Evolutionary conservation across 2,888 invertebrate species (phyloP), one percentile per base, ranked within the genome.

Genomic region (Antheraea assamensis): DNA sequence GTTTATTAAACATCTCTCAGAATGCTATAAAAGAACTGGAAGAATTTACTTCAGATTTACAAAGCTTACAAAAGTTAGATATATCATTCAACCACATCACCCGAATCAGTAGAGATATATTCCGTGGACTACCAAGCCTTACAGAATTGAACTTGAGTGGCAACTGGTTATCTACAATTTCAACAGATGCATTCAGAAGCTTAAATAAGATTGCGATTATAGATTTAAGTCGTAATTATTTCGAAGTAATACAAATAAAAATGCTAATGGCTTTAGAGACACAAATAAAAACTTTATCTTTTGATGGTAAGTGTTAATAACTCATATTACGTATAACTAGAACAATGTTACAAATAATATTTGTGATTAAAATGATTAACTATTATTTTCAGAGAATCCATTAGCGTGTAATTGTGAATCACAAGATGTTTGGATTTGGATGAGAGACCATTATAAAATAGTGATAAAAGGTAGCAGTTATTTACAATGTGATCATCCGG

Each of bases 381-480:
- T 73, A 7, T 70, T 73, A 58, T 52, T 75, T 73, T 52, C 95
- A 98, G 98, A 97, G 87, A 98, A 98, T 92, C 98, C 98, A 70
- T 94, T 98, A 81, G 96, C 97, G 78, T 99, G 98, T 91, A 97
- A 97, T 85, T 99, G 98, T 89, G 98, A 98, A 88, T 96, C 98
- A 75, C 97, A 98, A 91, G 97, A 98, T 88, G 95, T 98, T 71
- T 98, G 98, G 98, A 97, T 97, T 92, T 99, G 98, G 98, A 95
- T 98, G 87, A 95, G 97, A 85, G 97, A 98, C 88, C 98, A 99
- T 93, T 96, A 97, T 85, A 98, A 98, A 92, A 95, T 97, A 75
- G 94, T 97, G 47, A 85, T 93, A 75, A 95, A 95, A 79, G 95
- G 95, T 81, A 96, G 96, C 83, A 89, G 93, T 76, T 94, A 95